A percentile compares a stretch with the other conserved stretches of the same genome.
phyloP scores from a whole-genome alignment of 2,113 vertebrate species.

The Ophiodon elongatus region DNA sequence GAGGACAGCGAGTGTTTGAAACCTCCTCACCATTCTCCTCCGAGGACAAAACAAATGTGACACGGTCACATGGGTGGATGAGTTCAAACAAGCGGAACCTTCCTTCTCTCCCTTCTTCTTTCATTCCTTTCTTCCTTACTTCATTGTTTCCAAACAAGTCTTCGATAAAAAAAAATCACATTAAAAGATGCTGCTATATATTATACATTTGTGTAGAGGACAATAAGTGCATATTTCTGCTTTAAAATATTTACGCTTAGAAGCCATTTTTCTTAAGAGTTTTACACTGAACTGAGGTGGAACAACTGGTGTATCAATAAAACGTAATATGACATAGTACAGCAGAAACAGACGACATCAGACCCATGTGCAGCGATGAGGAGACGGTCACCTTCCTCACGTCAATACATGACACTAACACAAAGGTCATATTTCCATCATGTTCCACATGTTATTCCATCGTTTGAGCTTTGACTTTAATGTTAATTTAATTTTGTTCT shows the following conservation, averaged over 20 bases:
- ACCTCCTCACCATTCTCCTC: neutral
- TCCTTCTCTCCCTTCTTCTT: neutral
- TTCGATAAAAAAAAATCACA: neutral
- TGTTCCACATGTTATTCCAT: no score
- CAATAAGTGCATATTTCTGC: no score
- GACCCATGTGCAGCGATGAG: no score
- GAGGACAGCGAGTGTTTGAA: neutral
- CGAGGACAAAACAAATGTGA: neutral
- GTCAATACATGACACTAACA: neutral
- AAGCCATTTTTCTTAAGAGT: no score
- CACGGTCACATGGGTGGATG: constrained; percentile 13
- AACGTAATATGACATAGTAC: no score
- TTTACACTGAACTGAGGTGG: no score
- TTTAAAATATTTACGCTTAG: no score
- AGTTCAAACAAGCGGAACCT: neutral
- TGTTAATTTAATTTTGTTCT: no score
- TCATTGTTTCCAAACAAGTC: neutral
- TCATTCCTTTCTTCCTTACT: neutral
- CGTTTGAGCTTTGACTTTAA: neutral
- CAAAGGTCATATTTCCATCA: neutral
- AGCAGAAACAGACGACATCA: no score
- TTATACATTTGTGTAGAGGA: neutral
- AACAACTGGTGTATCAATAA: no score
- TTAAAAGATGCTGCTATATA: neutral
- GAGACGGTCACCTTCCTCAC: no score